phyloP scores from a whole-genome alignment of 2,888 invertebrate genomes.

The Tiliacea citrago region DNA sequence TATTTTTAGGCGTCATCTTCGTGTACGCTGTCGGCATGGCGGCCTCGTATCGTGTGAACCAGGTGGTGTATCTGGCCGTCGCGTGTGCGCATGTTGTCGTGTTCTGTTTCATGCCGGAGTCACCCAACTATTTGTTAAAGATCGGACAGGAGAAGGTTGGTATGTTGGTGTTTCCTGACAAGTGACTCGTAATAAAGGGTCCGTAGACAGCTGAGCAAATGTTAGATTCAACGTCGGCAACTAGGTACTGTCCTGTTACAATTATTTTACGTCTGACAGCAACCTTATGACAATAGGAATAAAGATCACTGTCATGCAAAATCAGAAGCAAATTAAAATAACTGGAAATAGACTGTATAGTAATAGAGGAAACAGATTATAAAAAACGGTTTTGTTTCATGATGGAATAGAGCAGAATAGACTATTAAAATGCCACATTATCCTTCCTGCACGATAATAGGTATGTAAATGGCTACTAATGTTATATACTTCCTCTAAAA shows the following conservation, averaged over 20 bases:
- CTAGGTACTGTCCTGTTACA: too few species aligned
- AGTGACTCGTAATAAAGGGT: too few species aligned
- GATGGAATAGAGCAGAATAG: not conserved
- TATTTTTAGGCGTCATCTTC: constrained; percentile 77
- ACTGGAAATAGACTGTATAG: too few species aligned
- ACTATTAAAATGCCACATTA: not conserved
- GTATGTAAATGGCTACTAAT: not conserved
- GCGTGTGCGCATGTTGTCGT: constrained; percentile 72
- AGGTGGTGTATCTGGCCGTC: constrained; percentile 75
- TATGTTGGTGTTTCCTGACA: not conserved
- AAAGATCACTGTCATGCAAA: too few species aligned
- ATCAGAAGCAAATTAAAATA: too few species aligned
- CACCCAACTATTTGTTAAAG: constrained; percentile 81
- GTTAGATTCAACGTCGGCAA: too few species aligned
- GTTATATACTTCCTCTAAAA: constrained; percentile 1
- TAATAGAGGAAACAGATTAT: too few species aligned
- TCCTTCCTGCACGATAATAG: not conserved
- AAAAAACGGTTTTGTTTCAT: not conserved
- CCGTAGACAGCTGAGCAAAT: too few species aligned
- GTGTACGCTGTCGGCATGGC: constrained; percentile 80
- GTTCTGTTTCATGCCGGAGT: constrained; percentile 83
- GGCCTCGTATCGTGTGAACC: constrained; percentile 74
- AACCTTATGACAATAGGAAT: too few species aligned
- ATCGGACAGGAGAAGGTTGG: constrained; percentile 79
- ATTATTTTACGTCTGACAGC: too few species aligned